These are phyloP conservation scores for Adrianichthys oophorus DNA, from an alignment of 2,797 vertebrate genomes.

Conservation along the genomic window DNA sequence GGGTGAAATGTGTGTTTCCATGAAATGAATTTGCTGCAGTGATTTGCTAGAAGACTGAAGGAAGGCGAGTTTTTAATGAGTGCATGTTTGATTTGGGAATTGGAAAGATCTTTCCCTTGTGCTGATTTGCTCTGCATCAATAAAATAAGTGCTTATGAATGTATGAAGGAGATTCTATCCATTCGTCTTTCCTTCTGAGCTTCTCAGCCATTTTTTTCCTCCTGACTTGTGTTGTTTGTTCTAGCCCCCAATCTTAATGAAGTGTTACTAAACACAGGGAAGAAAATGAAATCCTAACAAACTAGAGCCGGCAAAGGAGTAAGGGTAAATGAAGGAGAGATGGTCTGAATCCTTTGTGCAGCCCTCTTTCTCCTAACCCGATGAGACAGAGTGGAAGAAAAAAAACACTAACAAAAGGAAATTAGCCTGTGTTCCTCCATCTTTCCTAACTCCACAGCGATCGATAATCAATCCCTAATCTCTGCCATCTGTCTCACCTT, in stretches of 20 bases:
- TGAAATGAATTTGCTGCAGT: constrained; percentile 69
- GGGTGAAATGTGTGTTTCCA: constrained; percentile 61
- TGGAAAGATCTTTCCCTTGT: constrained; percentile 44
- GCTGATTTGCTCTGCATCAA: constrained; percentile 57
- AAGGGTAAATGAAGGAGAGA: constrained; percentile 67
- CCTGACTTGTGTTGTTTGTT: constrained; percentile 24
- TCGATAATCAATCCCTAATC: constrained; percentile 75
- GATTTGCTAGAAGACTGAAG: constrained; percentile 54
- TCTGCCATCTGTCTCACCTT: constrained; percentile 51
- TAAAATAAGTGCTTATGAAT: constrained; percentile 48
- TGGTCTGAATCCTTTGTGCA: constrained; percentile 39
- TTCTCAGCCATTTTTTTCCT: constrained; percentile 2
- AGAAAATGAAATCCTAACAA: constrained; percentile 29
- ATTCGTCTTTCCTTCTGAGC: neutral
- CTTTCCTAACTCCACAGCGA: constrained; percentile 50
- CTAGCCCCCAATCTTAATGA: constrained; percentile 30
- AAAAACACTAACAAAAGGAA: constrained; percentile 51
- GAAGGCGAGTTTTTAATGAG: constrained; percentile 62
- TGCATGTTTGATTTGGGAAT: constrained; percentile 81
- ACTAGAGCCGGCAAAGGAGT: constrained; percentile 13
- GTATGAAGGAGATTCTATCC: constrained; percentile 21
- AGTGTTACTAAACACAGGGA: constrained; percentile 21
- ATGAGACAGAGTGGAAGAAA: constrained; percentile 20
- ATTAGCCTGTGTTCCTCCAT: constrained; percentile 51
- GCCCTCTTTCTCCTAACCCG: constrained; percentile 32